These are phyloP conservation scores for Cebus imitator DNA, from an alignment of 2,113 vertebrate species.

Conservation along the genomic window DNA sequence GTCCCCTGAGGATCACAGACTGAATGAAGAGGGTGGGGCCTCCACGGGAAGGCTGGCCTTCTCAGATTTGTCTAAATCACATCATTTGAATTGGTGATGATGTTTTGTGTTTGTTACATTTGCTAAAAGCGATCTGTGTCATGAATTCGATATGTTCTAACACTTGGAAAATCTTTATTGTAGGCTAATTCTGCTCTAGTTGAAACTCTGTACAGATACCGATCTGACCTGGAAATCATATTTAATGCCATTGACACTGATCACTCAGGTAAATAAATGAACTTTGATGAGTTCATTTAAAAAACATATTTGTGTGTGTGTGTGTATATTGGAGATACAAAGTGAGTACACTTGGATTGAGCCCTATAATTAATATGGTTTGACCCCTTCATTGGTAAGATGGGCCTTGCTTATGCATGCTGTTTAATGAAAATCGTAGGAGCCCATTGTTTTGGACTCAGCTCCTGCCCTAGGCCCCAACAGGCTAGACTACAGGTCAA, in stretches of 20 bases:
- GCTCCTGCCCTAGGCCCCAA: background rate
- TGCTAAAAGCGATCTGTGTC: constrained; percentile 18
- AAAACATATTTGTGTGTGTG: background rate
- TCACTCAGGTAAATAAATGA: constrained; percentile 91
- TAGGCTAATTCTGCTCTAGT: constrained; percentile 91
- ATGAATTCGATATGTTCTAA: constrained; percentile 55
- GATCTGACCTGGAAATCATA: constrained; percentile 94
- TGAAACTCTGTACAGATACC: constrained; percentile 94
- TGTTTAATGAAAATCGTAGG: background rate
- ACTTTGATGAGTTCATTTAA: constrained; percentile 8
- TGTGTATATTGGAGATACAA: background rate
- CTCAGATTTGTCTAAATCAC: constrained; percentile 15
- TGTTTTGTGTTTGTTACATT: background rate
- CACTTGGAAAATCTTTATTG: constrained; percentile 69
- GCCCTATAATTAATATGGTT: constrained; percentile 26
- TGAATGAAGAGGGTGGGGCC: background rate
- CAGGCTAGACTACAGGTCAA: background rate
- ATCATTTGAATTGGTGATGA: background rate
- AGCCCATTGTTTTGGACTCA: background rate
- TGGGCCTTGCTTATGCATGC: background rate
- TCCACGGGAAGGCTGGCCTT: background rate
- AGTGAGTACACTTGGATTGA: constrained; percentile 28
- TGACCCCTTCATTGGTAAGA: constrained; percentile 33
- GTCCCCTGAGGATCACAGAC: background rate
- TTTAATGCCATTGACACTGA: constrained; percentile 97